Base-by-base conservation (phyloP, 2,888 invertebrate species). In the Stenotaenia linearis region DNA sequence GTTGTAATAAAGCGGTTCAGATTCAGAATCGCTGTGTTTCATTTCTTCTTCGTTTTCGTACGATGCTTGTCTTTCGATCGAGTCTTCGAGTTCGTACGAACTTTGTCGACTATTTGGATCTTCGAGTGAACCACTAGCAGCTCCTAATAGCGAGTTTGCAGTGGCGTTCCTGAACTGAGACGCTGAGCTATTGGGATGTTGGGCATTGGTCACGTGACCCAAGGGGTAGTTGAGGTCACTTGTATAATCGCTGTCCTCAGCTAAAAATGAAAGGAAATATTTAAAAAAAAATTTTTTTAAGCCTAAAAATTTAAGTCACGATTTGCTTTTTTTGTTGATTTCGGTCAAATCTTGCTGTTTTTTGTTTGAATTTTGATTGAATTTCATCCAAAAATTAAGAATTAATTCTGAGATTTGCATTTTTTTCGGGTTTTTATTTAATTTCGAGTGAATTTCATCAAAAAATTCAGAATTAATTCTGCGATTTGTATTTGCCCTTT, bases 221-320 rank as follows among this genome's bases (percentile, higher is more conserved):
- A 94, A 91, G 78, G 96, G 97, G 89, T 93, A 97, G 89, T 96
- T 97, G 85, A 97, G 91, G 88, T 97, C 97, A 82, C 95, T 95
- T 81, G 97, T 97, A 88, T 97, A 97, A 89, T 97, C 97, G 84
- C 96, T 96, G 88, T 97, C 97, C 88, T 97, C 97, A 78, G 96
- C 96, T 78, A 40, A 18, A 76, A 81, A 78, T n/a, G n/a, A n/a
- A n/a, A n/a, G n/a, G n/a, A n/a, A n/a, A n/a, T n/a, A n/a, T n/a
- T n/a, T n/a, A n/a, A n/a, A n/a, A n/a, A n/a, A n/a, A n/a, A n/a
- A n/a, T n/a, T n/a, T n/a, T n/a, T n/a, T n/a, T n/a, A n/a, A n/a
- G n/a, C n/a, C n/a, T n/a, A n/a, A n/a, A n/a, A n/a, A n/a, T n/a
- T n/a, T n/a, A n/a, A n/a, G n/a, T n/a, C n/a, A n/a, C n/a, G n/a